Evolutionary conservation across 2,888 invertebrate genomes (phyloP).

Genomic region (Athetis lepigone): DNA sequence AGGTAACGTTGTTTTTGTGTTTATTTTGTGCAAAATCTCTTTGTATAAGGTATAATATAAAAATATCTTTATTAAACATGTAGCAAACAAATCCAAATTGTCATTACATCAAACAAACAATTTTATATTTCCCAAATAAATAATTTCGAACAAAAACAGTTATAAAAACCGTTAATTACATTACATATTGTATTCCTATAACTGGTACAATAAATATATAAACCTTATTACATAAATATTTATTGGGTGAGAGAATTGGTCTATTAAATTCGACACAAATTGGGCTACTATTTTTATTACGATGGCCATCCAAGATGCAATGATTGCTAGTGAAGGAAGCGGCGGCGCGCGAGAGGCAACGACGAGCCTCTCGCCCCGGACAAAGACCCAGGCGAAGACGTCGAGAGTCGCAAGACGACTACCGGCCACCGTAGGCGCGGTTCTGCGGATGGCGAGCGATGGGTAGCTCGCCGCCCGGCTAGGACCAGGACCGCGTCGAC

Average conservation of each 20-base stretch:
- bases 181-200: slow-evolving; percentile 35
- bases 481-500: too few species aligned
- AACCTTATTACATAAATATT: slow-evolving; percentile 51
- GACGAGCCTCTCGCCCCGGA: too few species aligned
- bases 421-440: too few species aligned
- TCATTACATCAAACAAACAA: background rate
- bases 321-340: too few species aligned
- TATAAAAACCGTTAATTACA: slow-evolving; percentile 30
- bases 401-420: too few species aligned
- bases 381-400: too few species aligned
- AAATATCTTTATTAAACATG: background rate
- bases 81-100: background rate
- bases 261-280: slow-evolving; percentile 39
- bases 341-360: too few species aligned
- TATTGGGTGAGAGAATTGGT: slow-evolving; percentile 52
- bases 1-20: too few species aligned
- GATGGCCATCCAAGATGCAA: slow-evolving; percentile 38
- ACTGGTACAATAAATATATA: slow-evolving; percentile 50
- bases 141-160: slow-evolving; percentile 7
- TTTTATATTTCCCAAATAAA: slow-evolving; percentile 18
- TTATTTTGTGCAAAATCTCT: too few species aligned
- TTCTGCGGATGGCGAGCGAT: too few species aligned
- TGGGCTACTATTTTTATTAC: slow-evolving; percentile 49
- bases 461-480: too few species aligned
- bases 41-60: too few species aligned